Evolutionary conservation across 2,797 vertebrate genomes (phyloP).

Genomic region (Gobio occitaniae): DNA sequence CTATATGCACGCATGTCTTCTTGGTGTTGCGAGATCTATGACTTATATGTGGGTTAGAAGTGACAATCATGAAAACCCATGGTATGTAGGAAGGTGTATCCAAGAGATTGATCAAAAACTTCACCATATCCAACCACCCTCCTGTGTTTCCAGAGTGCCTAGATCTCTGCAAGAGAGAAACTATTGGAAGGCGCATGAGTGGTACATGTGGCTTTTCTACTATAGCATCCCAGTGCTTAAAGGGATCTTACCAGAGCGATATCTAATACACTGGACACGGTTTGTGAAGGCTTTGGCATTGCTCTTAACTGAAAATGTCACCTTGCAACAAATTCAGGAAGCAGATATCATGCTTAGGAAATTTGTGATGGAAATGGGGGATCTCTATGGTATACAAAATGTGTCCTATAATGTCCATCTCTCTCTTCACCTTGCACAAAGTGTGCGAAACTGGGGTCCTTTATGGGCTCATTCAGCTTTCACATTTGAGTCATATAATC

Average conservation of each 20-base stretch:
- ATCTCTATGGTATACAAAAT: neutral
- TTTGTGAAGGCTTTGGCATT: neutral
- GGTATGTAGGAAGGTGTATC: neutral
- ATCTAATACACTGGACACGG: too few species aligned
- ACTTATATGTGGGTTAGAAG: too few species aligned
- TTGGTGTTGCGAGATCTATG: too few species aligned
- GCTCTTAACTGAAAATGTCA: neutral
- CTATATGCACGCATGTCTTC: too few species aligned
- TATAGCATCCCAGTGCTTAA: neutral
- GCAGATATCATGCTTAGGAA: neutral
- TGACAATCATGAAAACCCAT: too few species aligned
- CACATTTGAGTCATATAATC: neutral
- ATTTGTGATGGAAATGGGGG: neutral
- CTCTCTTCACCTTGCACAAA: constrained; percentile 16
- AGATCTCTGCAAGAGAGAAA: neutral
- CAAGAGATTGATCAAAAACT: neutral
- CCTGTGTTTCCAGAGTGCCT: neutral
- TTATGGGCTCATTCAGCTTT: constrained; percentile 10
- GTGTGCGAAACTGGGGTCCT: constrained; percentile 17
- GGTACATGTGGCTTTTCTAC: neutral
- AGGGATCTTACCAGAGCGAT: neutral
- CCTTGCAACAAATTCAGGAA: neutral
- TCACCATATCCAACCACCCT: neutral
- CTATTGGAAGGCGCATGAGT: neutral
- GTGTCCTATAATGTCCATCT: neutral